Conservation (phyloP, 2,888 invertebrate genomes). For the Micoletzkya japonica region DNA sequence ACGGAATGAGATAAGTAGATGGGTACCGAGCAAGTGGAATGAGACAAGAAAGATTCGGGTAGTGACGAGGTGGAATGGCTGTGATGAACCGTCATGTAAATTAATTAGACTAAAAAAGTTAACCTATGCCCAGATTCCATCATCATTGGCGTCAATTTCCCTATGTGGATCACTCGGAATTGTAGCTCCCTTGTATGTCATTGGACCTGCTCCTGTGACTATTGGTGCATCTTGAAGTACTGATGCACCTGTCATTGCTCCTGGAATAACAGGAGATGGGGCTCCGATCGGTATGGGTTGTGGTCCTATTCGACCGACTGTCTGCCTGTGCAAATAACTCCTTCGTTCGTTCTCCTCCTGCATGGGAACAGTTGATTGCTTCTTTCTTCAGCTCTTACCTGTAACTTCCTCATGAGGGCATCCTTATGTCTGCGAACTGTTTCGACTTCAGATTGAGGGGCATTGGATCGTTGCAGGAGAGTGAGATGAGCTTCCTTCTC, state of each 20-base stretch:
- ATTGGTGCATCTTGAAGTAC: too few relatives aligned
- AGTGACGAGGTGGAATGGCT: not conserved
- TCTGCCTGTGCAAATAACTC: too few relatives aligned
- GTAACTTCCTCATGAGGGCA: slow-evolving; percentile 43
- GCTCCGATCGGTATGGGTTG: too few relatives aligned
- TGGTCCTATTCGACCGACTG: too few relatives aligned
- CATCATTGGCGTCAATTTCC: slow-evolving; percentile 7
- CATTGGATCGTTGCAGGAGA: slow-evolving; percentile 72
- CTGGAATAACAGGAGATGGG: too few relatives aligned
- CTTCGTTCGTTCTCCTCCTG: slow-evolving; percentile 26
- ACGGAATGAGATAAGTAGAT: too few relatives aligned
- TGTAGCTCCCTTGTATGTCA: not conserved
- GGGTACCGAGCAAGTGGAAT: not conserved
- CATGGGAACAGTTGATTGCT: not conserved
- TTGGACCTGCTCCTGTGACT: too few relatives aligned
- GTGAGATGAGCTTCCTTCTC: slow-evolving; percentile 87
- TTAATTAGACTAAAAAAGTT: not conserved
- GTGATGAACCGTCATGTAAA: not conserved
- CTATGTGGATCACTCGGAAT: not conserved
- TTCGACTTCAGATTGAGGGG: slow-evolving; percentile 46
- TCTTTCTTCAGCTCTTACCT: not conserved
- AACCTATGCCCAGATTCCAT: slow-evolving; percentile 27
- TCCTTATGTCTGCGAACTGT: slow-evolving; percentile 49
- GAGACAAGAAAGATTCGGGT: not conserved
- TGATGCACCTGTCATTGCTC: too few relatives aligned